phyloP scores from a whole-genome alignment of 1,140 invertebrate species.

The Marisa cornuarietis region DNA sequence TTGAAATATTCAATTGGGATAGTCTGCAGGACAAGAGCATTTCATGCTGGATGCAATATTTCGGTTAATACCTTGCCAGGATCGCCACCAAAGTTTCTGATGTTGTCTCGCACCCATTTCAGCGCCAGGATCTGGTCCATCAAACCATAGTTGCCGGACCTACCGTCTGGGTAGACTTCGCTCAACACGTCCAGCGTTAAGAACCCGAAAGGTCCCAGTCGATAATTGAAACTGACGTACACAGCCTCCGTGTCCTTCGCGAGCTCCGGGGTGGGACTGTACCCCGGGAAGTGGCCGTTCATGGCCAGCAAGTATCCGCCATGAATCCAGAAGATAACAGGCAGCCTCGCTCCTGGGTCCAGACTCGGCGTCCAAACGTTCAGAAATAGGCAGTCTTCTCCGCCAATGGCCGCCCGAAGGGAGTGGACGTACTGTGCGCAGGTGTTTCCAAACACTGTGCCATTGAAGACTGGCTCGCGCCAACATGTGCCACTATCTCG shows the following conservation, averaged over 20 bases:
- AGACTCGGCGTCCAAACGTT: conserved; percentile 52
- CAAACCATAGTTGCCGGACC: conserved; percentile 25
- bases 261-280: conserved; percentile 59
- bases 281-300: conserved; percentile 66
- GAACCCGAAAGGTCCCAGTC: conserved; percentile 50
- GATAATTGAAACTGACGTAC: conserved; percentile 53
- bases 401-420: conserved; percentile 13
- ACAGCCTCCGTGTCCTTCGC: conserved; percentile 69
- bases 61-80: conserved; percentile 69
- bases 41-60: neutral
- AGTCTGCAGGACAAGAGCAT: neutral
- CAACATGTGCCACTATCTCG: conserved; percentile 34
- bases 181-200: conserved; percentile 41
- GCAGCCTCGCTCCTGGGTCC: conserved; percentile 42
- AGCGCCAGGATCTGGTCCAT: conserved; percentile 63
- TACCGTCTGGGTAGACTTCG: conserved; percentile 16
- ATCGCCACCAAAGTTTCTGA: conserved; percentile 80
- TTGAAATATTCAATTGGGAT: too few relatives aligned
- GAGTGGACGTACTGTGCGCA: conserved; percentile 28
- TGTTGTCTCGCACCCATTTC: conserved; percentile 78
- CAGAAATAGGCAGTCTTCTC: conserved; percentile 54
- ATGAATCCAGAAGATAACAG: conserved; percentile 83
- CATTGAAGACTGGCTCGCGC: conserved; percentile 26
- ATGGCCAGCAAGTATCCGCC: conserved; percentile 78
- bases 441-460: conserved; percentile 27